Conservation (phyloP, 2,888 invertebrate species). For the Crossocerus cetratus region DNA sequence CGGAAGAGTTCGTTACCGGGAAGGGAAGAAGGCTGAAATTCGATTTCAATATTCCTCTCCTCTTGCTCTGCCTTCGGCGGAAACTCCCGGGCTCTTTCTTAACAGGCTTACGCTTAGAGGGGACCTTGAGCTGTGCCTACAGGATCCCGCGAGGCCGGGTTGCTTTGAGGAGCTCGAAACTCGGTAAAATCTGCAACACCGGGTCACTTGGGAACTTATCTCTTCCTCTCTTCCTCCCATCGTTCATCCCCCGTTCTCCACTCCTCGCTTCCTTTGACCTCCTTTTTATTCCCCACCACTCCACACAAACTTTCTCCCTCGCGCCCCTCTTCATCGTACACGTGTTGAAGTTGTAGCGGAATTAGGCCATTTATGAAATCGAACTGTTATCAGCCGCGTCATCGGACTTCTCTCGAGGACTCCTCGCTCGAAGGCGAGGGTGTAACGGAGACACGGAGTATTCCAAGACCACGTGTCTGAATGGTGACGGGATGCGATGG, state of each 20-base stretch:
- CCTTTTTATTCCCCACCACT: conserved; percentile 33
- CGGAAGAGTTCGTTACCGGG: conserved; percentile 64
- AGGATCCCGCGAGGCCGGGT: conserved; percentile 51
- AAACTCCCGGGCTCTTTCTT: conserved; percentile 66
- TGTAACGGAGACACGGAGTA: no score
- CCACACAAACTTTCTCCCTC: conserved; percentile 14
- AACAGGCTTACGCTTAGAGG: conserved; percentile 66
- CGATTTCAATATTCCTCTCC: conserved; percentile 72
- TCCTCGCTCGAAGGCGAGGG: no score
- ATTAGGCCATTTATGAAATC: no score
- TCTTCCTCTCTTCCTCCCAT: conserved; percentile 9
- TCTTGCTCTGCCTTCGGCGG: conserved; percentile 60
- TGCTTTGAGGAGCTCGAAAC: conserved; percentile 70
- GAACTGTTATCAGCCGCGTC: neutral
- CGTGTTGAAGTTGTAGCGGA: no score
- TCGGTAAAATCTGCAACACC: conserved; percentile 69
- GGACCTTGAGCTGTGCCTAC: conserved; percentile 45
- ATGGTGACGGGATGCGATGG: no score
- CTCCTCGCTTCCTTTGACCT: conserved; percentile 37
- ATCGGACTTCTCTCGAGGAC: no score
- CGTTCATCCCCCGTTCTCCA: conserved; percentile 14
- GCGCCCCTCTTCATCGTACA: neutral
- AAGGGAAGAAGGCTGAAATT: conserved; percentile 65
- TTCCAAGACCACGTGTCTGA: no score
- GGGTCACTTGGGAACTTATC: conserved; percentile 54